Evolutionary conservation across 2,888 invertebrate genomes (phyloP), one percentile per base, ranked within the genome.

Genomic region (Cheilosia urbana): DNA sequence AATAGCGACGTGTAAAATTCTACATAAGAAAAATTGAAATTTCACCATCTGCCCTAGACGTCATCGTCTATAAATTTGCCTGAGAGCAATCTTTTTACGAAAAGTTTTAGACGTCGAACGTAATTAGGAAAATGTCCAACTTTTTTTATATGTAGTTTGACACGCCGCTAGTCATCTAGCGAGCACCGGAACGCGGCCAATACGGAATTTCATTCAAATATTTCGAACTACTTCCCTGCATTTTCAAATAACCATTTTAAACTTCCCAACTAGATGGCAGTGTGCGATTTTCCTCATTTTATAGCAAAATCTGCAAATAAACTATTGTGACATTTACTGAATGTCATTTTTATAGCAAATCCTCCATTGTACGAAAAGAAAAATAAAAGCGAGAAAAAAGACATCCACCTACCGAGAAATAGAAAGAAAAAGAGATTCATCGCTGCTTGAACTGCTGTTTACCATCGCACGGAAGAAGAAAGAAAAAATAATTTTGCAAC

Each of bases 361-460:
- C 45, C 49, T 45, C 63, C 60, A 65, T 63, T 82, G 34, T 21
- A 69, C 42, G 55, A 62, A 19, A 71, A 40, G 45, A 57, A 49
- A 77, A 81, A 77, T 62, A 81, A 55, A 72, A 58, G 77, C 72
- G 85, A 85, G 58, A 76, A 72, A 71, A 77, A 57, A 84, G 30
- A 68, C 53, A 19, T 24, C 11, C 57, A 81, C 62, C 66, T 37
- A 45, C 53, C 66, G 37, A 57, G 47, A 84, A 84, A 75, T 65
- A 84, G 80, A 84, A 75, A 53, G 85, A 77, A 81, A 72, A 81
- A 76, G 51, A 58, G 45, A 85, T 81, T 77, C 72, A 72, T 62
- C 71, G 55, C 47, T 58, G 81, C 53, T 55, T 47, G 65, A 80
- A 57, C 81, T 77, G 76, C 85, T 85, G 85, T 85, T 85, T 85